phyloP scores from a whole-genome alignment of 2,888 invertebrate genomes.

The Microctonus hyperodae region DNA sequence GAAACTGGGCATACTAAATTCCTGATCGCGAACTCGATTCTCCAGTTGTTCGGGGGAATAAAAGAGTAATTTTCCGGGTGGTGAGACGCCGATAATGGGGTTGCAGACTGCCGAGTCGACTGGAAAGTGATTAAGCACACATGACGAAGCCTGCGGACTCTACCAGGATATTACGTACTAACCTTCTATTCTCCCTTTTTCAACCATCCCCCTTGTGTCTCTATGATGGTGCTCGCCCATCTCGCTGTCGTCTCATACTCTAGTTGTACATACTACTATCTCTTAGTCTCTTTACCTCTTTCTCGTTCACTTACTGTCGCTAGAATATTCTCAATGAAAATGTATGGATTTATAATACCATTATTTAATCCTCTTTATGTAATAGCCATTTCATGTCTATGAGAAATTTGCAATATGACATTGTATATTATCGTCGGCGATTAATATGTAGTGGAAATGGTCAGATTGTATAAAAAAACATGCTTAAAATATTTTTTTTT shows the following conservation, averaged over 20 bases:
- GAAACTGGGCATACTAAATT: constrained; percentile 31
- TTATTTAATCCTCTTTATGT: constrained; percentile 26
- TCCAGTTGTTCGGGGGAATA: constrained; percentile 59
- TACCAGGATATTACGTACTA: constrained; percentile 57
- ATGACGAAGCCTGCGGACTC: constrained; percentile 60
- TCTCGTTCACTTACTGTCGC: constrained; percentile 26
- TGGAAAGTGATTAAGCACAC: constrained; percentile 64
- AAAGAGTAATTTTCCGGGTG: constrained; percentile 63
- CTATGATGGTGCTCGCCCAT: constrained; percentile 23
- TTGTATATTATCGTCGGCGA: constrained; percentile 7
- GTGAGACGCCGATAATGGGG: constrained; percentile 62
- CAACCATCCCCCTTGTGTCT: constrained; percentile 28
- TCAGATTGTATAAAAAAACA: constrained; percentile 57
- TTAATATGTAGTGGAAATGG: constrained; percentile 43
- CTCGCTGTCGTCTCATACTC: neutral
- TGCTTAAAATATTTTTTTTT: constrained; percentile 42
- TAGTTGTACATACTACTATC: neutral
- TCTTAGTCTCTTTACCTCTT: constrained; percentile 29
- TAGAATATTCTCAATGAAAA: constrained; percentile 29
- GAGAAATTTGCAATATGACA: neutral
- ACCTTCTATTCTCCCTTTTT: neutral
- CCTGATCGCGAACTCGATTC: constrained; percentile 30
- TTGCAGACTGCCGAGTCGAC: constrained; percentile 62
- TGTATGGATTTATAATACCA: neutral
- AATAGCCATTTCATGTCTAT: neutral